These are phyloP conservation scores for Panurus biarmicus DNA, from an alignment of 2,113 vertebrate species.

Conservation along the genomic window DNA sequence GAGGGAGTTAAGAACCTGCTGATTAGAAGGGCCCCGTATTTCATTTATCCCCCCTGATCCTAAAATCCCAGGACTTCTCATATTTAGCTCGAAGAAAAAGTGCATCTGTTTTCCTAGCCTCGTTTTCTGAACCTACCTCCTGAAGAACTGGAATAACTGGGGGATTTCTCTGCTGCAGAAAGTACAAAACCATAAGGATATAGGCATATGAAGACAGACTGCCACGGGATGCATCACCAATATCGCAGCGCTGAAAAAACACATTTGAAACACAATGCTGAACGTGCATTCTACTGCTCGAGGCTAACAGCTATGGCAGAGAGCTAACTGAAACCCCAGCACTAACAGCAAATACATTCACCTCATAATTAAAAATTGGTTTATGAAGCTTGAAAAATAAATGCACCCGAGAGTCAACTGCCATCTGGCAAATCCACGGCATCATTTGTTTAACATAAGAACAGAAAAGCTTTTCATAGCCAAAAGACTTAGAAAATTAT, in stretches of 20 bases:
- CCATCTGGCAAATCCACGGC: constrained; percentile 1
- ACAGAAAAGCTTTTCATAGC: background rate
- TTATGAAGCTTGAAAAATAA: constrained; percentile 17
- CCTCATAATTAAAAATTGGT: background rate
- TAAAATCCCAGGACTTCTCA: background rate
- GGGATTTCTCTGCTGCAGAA: constrained; percentile 93
- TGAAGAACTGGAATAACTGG: constrained; percentile 96
- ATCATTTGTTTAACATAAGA: background rate
- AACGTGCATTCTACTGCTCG: background rate
- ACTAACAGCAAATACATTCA: background rate
- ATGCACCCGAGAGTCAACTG: background rate
- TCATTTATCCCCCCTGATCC: background rate
- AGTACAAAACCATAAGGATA: constrained; percentile 99
- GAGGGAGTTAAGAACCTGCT: background rate
- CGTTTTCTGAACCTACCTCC: constrained; percentile 77
- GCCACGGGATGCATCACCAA: constrained; percentile 95
- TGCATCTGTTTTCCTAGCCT: background rate
- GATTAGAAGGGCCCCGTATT: background rate
- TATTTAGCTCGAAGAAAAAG: background rate
- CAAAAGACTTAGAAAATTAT: background rate
- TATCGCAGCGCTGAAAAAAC: constrained; percentile 88
- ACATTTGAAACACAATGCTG: background rate
- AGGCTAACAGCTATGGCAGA: background rate
- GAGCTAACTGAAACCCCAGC: background rate
- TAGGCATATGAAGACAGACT: constrained; percentile 99